Conservation (phyloP, 2,888 invertebrate genomes). For the Ariolimax columbianus region DNA sequence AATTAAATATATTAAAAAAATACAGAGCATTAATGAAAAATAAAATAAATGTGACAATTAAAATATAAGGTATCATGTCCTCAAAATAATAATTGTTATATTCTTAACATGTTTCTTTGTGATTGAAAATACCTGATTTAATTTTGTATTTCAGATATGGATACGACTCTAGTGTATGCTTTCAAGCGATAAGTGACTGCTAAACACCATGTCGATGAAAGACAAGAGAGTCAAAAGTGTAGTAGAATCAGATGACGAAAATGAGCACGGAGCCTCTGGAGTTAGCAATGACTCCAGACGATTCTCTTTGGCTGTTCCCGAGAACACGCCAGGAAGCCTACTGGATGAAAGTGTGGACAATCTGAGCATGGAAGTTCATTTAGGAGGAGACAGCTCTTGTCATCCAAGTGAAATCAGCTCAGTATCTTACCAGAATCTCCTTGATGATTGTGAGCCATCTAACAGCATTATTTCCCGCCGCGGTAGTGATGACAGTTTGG, state of each 20-base stretch:
- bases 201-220: slow-evolving; percentile 50
- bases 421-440: slow-evolving; percentile 74
- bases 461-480: slow-evolving; percentile 63
- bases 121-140: neutral
- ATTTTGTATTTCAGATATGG: slow-evolving; percentile 32
- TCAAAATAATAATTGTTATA: too few species aligned
- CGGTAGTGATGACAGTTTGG: slow-evolving; percentile 73
- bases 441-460: slow-evolving; percentile 68
- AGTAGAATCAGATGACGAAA: slow-evolving; percentile 44
- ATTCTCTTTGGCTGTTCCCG: slow-evolving; percentile 51
- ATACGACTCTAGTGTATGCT: neutral
- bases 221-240: slow-evolving; percentile 41
- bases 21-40: too few species aligned
- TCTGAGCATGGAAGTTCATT: slow-evolving; percentile 76
- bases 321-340: slow-evolving; percentile 52
- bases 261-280: slow-evolving; percentile 55
- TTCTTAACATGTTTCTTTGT: neutral
- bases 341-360: slow-evolving; percentile 72
- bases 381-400: slow-evolving; percentile 75
- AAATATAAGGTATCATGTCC: too few species aligned
- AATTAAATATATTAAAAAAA: too few species aligned
- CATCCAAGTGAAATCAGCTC: slow-evolving; percentile 77
- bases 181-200: slow-evolving; percentile 10
- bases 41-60: too few species aligned
- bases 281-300: slow-evolving; percentile 50